Conservation (phyloP, 1,140 invertebrate species). For the Brachionus paranguensis region DNA sequence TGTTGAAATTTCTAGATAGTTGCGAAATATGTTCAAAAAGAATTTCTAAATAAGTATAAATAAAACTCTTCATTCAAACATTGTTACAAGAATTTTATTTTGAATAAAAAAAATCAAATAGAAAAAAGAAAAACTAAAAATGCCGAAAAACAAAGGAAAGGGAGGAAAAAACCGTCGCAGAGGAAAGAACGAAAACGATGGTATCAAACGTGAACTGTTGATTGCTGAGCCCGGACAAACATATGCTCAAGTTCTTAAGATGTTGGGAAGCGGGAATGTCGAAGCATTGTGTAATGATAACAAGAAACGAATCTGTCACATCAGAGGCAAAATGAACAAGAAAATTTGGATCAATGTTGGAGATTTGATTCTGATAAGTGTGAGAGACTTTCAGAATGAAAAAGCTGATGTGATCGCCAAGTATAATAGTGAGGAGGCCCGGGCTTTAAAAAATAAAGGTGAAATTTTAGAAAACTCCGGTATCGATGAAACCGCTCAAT, state of each 20-base stretch:
- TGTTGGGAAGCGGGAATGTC: conserved; percentile 96
- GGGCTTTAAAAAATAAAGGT: conserved; percentile 92
- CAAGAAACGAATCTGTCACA: conserved; percentile 94
- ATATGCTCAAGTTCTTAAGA: conserved; percentile 98
- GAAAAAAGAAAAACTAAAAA: not conserved
- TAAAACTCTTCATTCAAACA: not conserved
- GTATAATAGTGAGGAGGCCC: conserved; percentile 92
- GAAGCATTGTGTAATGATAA: conserved; percentile 99
- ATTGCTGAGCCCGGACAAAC: conserved; percentile 99
- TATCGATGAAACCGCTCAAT: not conserved
- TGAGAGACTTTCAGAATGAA: conserved; percentile 93
- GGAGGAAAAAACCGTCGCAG: conserved; percentile 98
- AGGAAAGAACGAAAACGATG: conserved; percentile 99
- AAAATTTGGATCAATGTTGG: conserved; percentile 94
- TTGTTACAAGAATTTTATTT: too few species aligned
- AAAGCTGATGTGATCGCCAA: conserved; percentile 99
- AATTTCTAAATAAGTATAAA: not conserved
- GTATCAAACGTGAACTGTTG: conserved; percentile 93
- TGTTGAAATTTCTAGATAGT: too few species aligned
- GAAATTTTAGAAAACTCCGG: conserved; percentile 79
- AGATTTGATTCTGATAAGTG: conserved; percentile 91
- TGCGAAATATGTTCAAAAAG: too few species aligned
- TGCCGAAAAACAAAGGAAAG: conserved; percentile 67
- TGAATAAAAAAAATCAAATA: too few species aligned
- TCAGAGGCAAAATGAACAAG: conserved; percentile 76